phyloP scores from a whole-genome alignment of 23 tunicate genomes.

The Oikopleura dioica region DNA sequence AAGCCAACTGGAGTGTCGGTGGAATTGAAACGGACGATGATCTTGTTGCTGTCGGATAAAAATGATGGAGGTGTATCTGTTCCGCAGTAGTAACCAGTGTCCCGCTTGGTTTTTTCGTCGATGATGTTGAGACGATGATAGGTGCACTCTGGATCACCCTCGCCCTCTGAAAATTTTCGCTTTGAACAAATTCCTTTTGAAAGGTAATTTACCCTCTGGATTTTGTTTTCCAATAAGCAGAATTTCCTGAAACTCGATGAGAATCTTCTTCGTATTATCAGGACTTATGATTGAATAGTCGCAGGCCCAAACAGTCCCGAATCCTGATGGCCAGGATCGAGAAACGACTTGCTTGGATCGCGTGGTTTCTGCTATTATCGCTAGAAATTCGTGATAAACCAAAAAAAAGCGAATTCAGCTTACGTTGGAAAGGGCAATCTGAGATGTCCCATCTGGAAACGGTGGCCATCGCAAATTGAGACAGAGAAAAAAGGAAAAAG shows the following conservation, averaged over 20 bases:
- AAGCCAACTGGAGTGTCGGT: neutral
- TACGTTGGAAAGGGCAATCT: constrained; percentile 1
- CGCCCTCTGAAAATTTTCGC: neutral
- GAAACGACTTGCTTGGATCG: neutral
- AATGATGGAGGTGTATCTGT: neutral
- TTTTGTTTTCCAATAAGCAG: no score
- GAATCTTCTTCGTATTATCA: neutral
- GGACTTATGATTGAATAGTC: neutral
- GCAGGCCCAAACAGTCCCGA: neutral
- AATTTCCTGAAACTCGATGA: neutral
- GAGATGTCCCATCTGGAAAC: constrained; percentile 12
- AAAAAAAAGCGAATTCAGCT: neutral
- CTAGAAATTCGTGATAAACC: neutral
- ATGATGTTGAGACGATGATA: neutral
- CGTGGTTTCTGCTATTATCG: neutral
- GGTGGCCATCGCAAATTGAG: no score
- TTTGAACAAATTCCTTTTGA: no score
- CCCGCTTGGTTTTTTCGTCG: neutral
- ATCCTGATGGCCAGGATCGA: neutral
- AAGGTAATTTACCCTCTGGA: no score
- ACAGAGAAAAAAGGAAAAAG: no score
- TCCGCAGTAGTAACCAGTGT: neutral
- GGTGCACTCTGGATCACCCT: neutral
- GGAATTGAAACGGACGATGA: neutral
- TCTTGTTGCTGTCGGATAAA: neutral